A percentile compares a stretch with the other conserved stretches of the same genome.
phyloP scores from a whole-genome alignment of 2,888 invertebrate genomes.

The Physocephala rufipes region DNA sequence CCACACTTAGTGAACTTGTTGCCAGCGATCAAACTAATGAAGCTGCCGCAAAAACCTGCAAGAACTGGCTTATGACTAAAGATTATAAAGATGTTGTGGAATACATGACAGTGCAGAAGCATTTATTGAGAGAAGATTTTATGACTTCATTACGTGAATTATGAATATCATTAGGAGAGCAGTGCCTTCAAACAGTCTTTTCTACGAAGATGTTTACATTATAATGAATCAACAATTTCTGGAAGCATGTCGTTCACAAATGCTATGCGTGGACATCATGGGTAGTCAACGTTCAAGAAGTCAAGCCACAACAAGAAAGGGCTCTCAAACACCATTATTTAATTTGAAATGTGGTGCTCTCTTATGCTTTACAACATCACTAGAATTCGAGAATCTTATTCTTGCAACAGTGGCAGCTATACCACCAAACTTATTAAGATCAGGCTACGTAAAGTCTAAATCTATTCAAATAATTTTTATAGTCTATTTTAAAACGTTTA shows the following conservation, averaged over 20 bases:
- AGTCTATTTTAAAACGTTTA: too few species aligned
- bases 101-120: constrained; percentile 83
- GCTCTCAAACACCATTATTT: constrained; percentile 34
- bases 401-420: constrained; percentile 76
- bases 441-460: constrained; percentile 69
- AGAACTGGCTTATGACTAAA: constrained; percentile 69
- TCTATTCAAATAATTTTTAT: too few species aligned
- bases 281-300: constrained; percentile 37
- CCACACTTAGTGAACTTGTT: constrained; percentile 66
- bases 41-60: constrained; percentile 11
- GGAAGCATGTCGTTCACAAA: constrained; percentile 51
- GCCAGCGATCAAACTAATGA: constrained; percentile 43
- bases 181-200: constrained; percentile 27
- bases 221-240: constrained; percentile 52
- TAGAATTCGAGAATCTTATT: constrained; percentile 74
- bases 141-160: constrained; percentile 74
- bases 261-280: constrained; percentile 55
- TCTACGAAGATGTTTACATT: constrained; percentile 54
- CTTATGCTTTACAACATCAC: constrained; percentile 73
- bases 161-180: constrained; percentile 46
- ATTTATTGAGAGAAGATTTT: constrained; percentile 82
- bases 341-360: constrained; percentile 71
- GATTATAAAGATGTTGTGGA: constrained; percentile 70
- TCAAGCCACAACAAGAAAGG: constrained; percentile 27
- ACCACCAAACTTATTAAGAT: constrained; percentile 66